Evolutionary conservation across 2,113 vertebrate genomes (phyloP).

Genomic region (Sander vitreus): DNA sequence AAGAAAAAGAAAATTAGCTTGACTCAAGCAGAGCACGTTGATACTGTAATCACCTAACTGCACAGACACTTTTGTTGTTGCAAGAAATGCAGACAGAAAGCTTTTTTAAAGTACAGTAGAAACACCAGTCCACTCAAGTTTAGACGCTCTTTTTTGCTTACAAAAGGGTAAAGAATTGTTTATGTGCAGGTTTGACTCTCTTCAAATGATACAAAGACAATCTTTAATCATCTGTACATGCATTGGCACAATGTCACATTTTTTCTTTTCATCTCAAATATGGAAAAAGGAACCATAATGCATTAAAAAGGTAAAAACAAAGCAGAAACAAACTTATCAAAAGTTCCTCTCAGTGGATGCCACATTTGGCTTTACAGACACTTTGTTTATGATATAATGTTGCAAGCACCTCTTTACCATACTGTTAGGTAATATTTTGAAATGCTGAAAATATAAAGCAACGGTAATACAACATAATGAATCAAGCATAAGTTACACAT

Average conservation of each 20-base stretch:
- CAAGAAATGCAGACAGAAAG: background rate
- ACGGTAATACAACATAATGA: conserved; percentile 12
- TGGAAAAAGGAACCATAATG: conserved; percentile 48
- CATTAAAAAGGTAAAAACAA: conserved; percentile 42
- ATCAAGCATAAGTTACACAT: conserved; percentile 28
- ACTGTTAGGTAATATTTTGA: conserved; percentile 51
- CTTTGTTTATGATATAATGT: conserved; percentile 9
- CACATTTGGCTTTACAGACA: background rate
- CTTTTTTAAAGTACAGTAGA: background rate
- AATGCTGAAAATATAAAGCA: conserved; percentile 39
- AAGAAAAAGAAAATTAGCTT: conserved; percentile 19
- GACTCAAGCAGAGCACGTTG: conserved; percentile 24
- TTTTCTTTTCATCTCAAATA: conserved; percentile 44
- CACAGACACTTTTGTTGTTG: background rate
- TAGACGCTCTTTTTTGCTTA: background rate
- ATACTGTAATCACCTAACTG: conserved; percentile 25
- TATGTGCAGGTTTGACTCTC: conserved; percentile 2
- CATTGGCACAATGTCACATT: conserved; percentile 65
- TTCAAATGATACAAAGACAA: conserved; percentile 52
- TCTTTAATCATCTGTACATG: conserved; percentile 70
- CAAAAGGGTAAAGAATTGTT: background rate
- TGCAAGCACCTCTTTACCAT: conserved; percentile 42
- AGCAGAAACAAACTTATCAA: conserved; percentile 3
- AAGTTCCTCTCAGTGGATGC: conserved; percentile 10
- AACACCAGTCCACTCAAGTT: background rate